phyloP scores from a whole-genome alignment of 2,113 vertebrate species.

The Hemiscyllium ocellatum region DNA sequence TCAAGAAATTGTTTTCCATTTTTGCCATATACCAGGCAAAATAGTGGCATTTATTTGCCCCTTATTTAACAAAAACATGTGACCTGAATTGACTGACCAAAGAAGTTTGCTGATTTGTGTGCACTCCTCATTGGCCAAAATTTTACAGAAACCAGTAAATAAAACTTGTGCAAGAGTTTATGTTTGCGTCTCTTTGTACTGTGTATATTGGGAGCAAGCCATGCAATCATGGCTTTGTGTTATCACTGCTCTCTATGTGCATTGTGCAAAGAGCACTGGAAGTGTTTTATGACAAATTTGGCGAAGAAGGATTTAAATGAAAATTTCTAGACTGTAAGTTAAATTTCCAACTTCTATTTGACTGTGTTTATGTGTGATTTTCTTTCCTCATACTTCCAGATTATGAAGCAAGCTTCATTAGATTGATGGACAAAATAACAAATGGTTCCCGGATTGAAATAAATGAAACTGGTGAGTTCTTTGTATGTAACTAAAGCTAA shows the following conservation, averaged over 20 bases:
- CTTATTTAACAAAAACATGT: background rate
- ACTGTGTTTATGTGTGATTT: conserved; percentile 22
- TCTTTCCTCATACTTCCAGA: conserved; percentile 55
- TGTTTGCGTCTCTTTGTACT: background rate
- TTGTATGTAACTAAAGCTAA: conserved; percentile 6
- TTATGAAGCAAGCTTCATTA: conserved; percentile 94
- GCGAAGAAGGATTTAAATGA: no score
- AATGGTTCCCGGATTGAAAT: conserved; percentile 93
- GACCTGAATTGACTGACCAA: background rate
- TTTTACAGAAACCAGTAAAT: background rate
- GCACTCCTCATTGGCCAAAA: background rate
- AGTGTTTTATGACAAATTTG: background rate
- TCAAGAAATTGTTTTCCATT: background rate
- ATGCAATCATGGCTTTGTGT: background rate
- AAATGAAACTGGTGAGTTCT: conserved; percentile 83
- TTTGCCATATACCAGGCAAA: background rate
- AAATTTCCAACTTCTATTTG: background rate
- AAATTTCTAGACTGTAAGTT: no score
- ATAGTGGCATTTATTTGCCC: background rate
- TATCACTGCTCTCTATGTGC: background rate
- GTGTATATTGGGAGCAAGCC: background rate
- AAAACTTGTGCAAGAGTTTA: background rate
- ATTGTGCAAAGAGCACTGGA: background rate
- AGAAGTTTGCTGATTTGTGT: background rate
- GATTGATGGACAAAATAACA: conserved; percentile 89